A percentile compares a stretch with the other conserved stretches of the same genome.
Conservation (phyloP, 2,888 invertebrate species). For the Steinernema hermaphroditum region DNA sequence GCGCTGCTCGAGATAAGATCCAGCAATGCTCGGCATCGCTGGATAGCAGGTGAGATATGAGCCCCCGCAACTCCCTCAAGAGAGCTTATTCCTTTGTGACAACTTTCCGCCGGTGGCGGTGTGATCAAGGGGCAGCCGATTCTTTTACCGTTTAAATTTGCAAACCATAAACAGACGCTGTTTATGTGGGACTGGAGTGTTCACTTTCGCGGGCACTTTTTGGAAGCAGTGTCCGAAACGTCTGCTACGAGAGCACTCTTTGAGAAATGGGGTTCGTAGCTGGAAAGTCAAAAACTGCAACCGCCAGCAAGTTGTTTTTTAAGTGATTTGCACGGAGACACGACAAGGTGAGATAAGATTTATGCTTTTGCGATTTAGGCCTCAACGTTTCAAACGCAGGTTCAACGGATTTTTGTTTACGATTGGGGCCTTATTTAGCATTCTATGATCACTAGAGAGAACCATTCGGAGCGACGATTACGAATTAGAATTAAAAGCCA, state of each 20-base stretch:
- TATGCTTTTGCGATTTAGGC: too few relatives aligned
- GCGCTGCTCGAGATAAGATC: too few relatives aligned
- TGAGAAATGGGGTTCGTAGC: background rate
- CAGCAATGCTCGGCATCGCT: too few relatives aligned
- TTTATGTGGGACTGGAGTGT: constrained; percentile 7
- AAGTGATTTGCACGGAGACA: background rate
- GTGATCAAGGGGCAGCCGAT: too few relatives aligned
- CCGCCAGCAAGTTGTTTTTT: background rate
- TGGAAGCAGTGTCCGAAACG: background rate
- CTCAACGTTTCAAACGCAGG: too few relatives aligned
- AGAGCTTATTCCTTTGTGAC: too few relatives aligned
- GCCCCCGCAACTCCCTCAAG: too few relatives aligned
- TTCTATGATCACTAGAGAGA: background rate
- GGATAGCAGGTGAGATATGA: too few relatives aligned
- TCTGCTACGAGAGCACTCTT: background rate
- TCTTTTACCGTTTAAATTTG: constrained; percentile 1
- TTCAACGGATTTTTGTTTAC: too few relatives aligned
- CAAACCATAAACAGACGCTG: background rate
- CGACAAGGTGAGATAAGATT: background rate
- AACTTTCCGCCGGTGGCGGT: too few relatives aligned
- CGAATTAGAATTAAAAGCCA: background rate
- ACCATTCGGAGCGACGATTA: background rate
- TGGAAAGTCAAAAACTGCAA: constrained; percentile 2
- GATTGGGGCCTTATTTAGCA: too few relatives aligned
- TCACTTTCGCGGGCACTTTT: constrained; percentile 1